phyloP scores from a whole-genome alignment of 2,797 vertebrate genomes.

The Chanos chanos region DNA sequence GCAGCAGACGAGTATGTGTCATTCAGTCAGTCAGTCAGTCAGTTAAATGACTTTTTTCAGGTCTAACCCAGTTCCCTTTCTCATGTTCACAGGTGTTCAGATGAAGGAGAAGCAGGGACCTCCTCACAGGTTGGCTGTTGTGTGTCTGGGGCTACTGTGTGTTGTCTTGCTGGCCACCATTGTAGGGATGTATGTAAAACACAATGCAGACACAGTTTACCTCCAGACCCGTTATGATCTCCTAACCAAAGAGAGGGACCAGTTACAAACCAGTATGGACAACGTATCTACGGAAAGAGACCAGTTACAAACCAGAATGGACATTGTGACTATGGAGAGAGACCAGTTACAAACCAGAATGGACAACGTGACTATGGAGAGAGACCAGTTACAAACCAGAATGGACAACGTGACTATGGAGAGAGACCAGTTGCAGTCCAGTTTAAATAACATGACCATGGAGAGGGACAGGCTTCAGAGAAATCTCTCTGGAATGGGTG shows the following conservation, averaged over 20 bases:
- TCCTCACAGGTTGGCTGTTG: not conserved
- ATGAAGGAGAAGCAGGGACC: not conserved
- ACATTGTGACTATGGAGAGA: too few relatives aligned
- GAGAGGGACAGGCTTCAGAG: slow-evolving; percentile 8
- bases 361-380: not conserved
- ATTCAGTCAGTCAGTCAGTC: not conserved
- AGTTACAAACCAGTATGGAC: too few relatives aligned
- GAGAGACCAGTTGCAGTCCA: too few relatives aligned
- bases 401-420: too few relatives aligned
- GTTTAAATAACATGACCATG: too few relatives aligned
- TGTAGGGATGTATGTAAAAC: not conserved
- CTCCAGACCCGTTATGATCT: not conserved
- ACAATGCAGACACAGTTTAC: not conserved
- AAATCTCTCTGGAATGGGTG: not conserved
- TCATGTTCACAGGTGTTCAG: slow-evolving; percentile 1
- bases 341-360: not conserved
- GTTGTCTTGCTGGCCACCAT: not conserved
- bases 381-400: too few relatives aligned
- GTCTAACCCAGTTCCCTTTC: not conserved
- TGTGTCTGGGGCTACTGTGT: slow-evolving; percentile 34
- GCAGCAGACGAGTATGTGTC: too few relatives aligned
- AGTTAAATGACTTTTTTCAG: not conserved
- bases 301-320: too few relatives aligned
- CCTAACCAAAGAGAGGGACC: not conserved
- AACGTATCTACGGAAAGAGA: too few relatives aligned